These are phyloP conservation scores for Pachyuromys duprasi DNA, from an alignment of 2,797 vertebrate genomes.

Conservation along the genomic window DNA sequence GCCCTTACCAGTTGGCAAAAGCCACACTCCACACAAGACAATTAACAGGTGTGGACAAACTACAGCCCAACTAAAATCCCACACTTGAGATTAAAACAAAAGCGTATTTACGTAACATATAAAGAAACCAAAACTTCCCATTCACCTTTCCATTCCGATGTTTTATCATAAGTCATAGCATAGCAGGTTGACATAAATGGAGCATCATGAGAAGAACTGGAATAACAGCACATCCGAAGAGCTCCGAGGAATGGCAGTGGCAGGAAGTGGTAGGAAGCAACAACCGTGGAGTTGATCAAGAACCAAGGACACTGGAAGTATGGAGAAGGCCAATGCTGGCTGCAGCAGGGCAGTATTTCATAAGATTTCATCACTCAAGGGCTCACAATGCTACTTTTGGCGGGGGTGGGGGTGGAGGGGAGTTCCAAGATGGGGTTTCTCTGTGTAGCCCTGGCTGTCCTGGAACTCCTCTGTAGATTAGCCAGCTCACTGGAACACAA, in stretches of 20 bases:
- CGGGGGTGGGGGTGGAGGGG: no score
- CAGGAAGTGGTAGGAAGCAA: background rate
- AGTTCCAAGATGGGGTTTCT: background rate
- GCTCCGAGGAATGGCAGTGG: background rate
- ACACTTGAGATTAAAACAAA: no score
- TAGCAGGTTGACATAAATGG: background rate
- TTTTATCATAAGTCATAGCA: background rate
- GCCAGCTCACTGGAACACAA: background rate
- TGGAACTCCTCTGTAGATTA: background rate
- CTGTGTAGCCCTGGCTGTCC: background rate
- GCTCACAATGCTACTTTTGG: background rate
- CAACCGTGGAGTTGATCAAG: background rate
- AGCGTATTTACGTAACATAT: no score
- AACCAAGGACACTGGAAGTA: background rate
- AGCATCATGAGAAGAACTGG: background rate
- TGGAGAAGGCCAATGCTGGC: background rate
- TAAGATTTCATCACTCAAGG: background rate
- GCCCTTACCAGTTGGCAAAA: no score
- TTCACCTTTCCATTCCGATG: background rate
- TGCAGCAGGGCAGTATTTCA: background rate
- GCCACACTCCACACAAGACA: no score
- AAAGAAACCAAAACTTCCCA: no score
- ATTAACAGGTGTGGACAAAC: no score
- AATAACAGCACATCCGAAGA: background rate
- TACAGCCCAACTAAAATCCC: no score